Conservation (phyloP, 1,140 invertebrate species). For the Mylabris phalerata region DNA sequence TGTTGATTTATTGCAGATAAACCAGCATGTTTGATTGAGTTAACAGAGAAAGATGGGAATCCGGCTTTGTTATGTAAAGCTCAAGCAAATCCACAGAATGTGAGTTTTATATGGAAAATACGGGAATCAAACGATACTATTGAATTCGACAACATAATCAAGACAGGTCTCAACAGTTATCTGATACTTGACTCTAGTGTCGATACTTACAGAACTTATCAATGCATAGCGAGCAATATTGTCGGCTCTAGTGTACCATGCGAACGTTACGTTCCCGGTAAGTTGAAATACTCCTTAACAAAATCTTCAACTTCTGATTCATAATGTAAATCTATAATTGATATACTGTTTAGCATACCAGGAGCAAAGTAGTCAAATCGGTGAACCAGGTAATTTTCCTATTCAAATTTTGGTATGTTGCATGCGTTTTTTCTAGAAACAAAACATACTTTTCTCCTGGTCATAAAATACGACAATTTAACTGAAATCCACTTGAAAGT, state of each 20-base stretch:
- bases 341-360: constrained; percentile 42
- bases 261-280: constrained; percentile 71
- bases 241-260: constrained; percentile 68
- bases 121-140: constrained; percentile 75
- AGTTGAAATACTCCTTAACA: constrained; percentile 26
- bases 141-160: constrained; percentile 43
- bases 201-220: constrained; percentile 68
- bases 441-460: constrained; percentile 32
- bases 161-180: constrained; percentile 53
- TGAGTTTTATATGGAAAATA: constrained; percentile 77
- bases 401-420: neutral
- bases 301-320: no score
- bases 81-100: constrained; percentile 71
- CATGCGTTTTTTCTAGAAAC: constrained; percentile 1
- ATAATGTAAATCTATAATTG: constrained; percentile 3
- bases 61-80: constrained; percentile 74
- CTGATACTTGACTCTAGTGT: constrained; percentile 57
- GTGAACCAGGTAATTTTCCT: constrained; percentile 39
- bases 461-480: neutral
- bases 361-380: constrained; percentile 51
- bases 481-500: no score
- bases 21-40: constrained; percentile 75
- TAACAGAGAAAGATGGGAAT: constrained; percentile 61
- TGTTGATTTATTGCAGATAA: constrained; percentile 55
- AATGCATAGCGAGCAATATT: constrained; percentile 76